Evolutionary conservation across 2,888 invertebrate genomes (phyloP), one percentile per base, ranked within the genome.

Genomic region (Elysia crispata): DNA sequence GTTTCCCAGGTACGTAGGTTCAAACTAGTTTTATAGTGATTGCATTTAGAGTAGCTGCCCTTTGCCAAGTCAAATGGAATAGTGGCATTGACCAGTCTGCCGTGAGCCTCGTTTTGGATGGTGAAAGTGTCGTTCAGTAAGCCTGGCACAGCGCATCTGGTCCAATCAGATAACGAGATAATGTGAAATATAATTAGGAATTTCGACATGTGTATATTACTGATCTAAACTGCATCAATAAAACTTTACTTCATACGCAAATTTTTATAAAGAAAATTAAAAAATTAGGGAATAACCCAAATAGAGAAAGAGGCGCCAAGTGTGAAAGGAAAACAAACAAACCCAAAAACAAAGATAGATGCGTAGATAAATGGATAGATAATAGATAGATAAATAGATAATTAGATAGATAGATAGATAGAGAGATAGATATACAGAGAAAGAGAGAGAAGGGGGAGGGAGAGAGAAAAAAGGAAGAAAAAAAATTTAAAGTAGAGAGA

Each of bases 111-210:
- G 50, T 57, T 57, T 25, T 66, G 77, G 6, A 81, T 54, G 3
- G 18, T 18, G 62, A 73, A 79, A 0, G 79, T 79, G 79, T 83
- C 81, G 57, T 80, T 78, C n/a, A 15, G 25, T 13, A 72, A 64
- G 31, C 49, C 73, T 0, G 83, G 80, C 18, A 78, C n/a, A 20
- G 80, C 81, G 75, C 81, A 83, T 41, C 83, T 83, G 57, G n/a
- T n/a, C n/a, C n/a, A n/a, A n/a, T n/a, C n/a, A n/a, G n/a, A n/a
- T n/a, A n/a, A n/a, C n/a, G n/a, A n/a, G n/a, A n/a, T n/a, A n/a
- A n/a, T n/a, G n/a, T n/a, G n/a, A n/a, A n/a, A n/a, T n/a, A n/a
- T n/a, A n/a, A n/a, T n/a, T 41, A 41, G 41, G 41, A 41, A 41
- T 41, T 41, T 41, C 11, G 41, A 41, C 3, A 11, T 41, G 3